Base-by-base conservation (phyloP, 1,140 invertebrate genomes). In the Catajapyx aquilonaris region DNA sequence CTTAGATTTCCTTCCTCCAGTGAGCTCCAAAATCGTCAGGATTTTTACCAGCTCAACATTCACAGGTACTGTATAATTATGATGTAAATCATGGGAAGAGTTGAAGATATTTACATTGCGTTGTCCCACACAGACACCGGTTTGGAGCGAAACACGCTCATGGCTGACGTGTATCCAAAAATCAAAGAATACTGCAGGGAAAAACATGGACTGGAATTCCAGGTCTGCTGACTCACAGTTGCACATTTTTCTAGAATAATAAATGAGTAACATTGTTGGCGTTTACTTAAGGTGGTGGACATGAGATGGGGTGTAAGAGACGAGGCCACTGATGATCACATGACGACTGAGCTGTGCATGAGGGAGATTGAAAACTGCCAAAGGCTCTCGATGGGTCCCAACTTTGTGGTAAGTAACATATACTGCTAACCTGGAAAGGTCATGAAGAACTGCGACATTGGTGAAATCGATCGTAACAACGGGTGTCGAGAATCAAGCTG, bases 41-140 rank as follows among this genome's bases (percentile, higher is more conserved):
- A 96, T 98, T 48, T 98, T 98, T 53, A 97, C 91, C 11, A 94
- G 88, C 52, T 96, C 91, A 0, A 97, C 93, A 0, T 97, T 97
- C 51, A 96, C 93, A 54, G 90, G 88, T 93, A 66, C 9, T 28
- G 9, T 10, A 28, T 28, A n/a, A 28, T 28, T 28, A 9, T 28
- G 25, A 10, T n/a, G n/a, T n/a, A n/a, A n/a, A n/a, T n/a, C n/a
- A n/a, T 9, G 25, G 25, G 25, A 28, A 28, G 9, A 28, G 9
- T 28, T 28, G 25, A 28, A 28, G n/a, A 28, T n/a, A n/a, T n/a
- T n/a, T n/a, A n/a, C n/a, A n/a, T n/a, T n/a, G n/a, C n/a, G 39
- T 51, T 44, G 40, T 45, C 41, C 48, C 40, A 57, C 58, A 37
- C 51, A 94, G 93, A 98, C 55, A 97, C 91, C 4, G 86, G 86